Base-by-base conservation (phyloP, 2,888 invertebrate genomes). In the Yponomeuta malinellus region DNA sequence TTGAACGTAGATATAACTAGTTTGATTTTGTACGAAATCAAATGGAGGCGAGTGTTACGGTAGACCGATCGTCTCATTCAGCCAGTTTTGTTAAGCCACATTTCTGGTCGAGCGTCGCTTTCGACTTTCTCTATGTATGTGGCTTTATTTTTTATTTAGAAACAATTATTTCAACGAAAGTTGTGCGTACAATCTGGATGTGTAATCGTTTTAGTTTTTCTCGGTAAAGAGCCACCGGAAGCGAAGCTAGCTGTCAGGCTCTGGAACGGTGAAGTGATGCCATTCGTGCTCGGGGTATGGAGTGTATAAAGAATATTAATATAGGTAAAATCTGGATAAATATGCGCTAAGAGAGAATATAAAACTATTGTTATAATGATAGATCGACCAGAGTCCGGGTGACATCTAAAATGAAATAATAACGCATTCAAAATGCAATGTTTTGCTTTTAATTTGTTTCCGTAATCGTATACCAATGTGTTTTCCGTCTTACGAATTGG, bases 281-380 rank as follows among this genome's bases (percentile, higher is more conserved):
- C 52, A 59, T 59, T 59, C 52, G 52, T 59, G 52, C 15, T 59
- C 52, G 12, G 52, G 52, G 52, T 59, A 59, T 59, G 52, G 15
- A 52, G 52, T 59, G 52, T 59, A 59, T 59, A 59, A 59, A 59
- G 52, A 59, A 59, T 59, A 59, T 12, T 59, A 59, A 15, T 12
- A 15, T 59, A 59, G 52, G 52, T 59, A 59, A 59, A 59, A 59
- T 59, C 52, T 59, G 52, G 52, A 52, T 52, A 52, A 52, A 52
- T 52, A 52, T 52, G 52, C 52, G 15, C 52, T 59, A 59, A 59
- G 52, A 59, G 52, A 59, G 52, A 59, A 15, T 59, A 59, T 59
- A 59, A 59, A 59, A 59, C 52, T 59, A 59, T 59, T 59, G 52
- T 59, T 59, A 59, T 59, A 15, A 59, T 59, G 15, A 59, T 59